Percentiles rank a stretch among this genome's conserved stretches.
phyloP scores from a whole-genome alignment of 2,797 vertebrate genomes.

The Pseudopleuronectes americanus region DNA sequence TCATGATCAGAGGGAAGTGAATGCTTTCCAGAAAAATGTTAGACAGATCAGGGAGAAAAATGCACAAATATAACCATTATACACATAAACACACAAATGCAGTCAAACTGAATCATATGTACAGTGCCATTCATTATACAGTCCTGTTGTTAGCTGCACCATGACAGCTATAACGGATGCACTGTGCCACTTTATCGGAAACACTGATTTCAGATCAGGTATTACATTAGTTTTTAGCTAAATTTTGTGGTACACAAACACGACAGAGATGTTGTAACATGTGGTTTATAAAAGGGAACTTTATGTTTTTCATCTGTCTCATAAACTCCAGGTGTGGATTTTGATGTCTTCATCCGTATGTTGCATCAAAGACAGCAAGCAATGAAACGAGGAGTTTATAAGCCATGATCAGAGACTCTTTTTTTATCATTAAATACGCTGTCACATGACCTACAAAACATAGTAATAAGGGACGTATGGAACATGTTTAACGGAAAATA shows the following conservation, averaged over 20 bases:
- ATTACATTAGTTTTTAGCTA: not conserved
- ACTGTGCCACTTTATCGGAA: not conserved
- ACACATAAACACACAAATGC: too few relatives aligned
- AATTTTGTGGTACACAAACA: slow-evolving; percentile 1
- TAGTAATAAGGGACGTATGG: not conserved
- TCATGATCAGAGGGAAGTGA: too few relatives aligned
- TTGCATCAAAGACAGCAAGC: not conserved
- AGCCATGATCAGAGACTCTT: not conserved
- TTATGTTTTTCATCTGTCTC: not conserved
- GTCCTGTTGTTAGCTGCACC: not conserved
- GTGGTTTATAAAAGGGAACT: not conserved
- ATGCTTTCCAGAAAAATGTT: too few relatives aligned
- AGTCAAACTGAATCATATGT: too few relatives aligned
- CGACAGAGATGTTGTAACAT: not conserved
- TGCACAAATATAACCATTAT: too few relatives aligned
- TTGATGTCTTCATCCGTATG: not conserved
- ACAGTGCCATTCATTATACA: not conserved
- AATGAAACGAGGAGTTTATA: not conserved
- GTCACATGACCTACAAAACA: not conserved
- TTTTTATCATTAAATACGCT: not conserved
- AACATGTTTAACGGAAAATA: not conserved
- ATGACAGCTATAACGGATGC: not conserved
- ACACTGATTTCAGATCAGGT: not conserved
- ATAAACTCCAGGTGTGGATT: not conserved
- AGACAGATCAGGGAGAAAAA: not conserved